These are phyloP conservation scores for Ostrea edulis DNA, from an alignment of 1,140 invertebrate species.

Conservation along the genomic window DNA sequence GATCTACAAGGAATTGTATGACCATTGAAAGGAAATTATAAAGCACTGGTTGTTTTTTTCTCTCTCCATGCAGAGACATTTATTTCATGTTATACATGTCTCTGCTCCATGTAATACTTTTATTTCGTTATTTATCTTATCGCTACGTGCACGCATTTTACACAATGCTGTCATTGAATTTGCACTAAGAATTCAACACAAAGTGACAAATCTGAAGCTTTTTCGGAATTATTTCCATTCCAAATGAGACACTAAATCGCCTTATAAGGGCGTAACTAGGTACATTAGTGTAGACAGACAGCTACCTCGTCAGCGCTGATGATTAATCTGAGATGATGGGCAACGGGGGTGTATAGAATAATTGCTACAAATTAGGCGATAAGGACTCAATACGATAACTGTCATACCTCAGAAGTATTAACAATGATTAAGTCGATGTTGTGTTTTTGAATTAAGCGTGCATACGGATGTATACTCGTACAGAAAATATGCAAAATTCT, in stretches of 20 bases:
- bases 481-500: too few relatives aligned
- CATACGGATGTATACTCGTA: too few relatives aligned
- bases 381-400: not conserved
- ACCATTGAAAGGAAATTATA: too few relatives aligned
- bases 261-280: not conserved
- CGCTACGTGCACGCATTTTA: too few relatives aligned
- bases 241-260: not conserved
- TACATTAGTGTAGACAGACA: too few relatives aligned
- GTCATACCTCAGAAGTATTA: not conserved
- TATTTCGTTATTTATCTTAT: too few relatives aligned
- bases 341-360: not conserved
- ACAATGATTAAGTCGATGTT: not conserved
- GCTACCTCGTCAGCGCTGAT: too few relatives aligned
- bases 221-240: not conserved
- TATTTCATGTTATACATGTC: too few relatives aligned
- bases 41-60: too few relatives aligned
- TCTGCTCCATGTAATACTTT: too few relatives aligned
- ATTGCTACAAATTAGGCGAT: not conserved
- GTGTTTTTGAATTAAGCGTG: not conserved
- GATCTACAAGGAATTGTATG: too few relatives aligned
- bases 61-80: too few relatives aligned
- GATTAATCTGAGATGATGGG: not conserved
- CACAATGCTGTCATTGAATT: not conserved
- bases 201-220: not conserved
- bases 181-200: not conserved